A percentile compares a stretch with the other conserved stretches of the same genome.
These are phyloP conservation scores for Teleiodes luculella DNA, from an alignment of 2,888 invertebrate genomes.

Conservation along the genomic window DNA sequence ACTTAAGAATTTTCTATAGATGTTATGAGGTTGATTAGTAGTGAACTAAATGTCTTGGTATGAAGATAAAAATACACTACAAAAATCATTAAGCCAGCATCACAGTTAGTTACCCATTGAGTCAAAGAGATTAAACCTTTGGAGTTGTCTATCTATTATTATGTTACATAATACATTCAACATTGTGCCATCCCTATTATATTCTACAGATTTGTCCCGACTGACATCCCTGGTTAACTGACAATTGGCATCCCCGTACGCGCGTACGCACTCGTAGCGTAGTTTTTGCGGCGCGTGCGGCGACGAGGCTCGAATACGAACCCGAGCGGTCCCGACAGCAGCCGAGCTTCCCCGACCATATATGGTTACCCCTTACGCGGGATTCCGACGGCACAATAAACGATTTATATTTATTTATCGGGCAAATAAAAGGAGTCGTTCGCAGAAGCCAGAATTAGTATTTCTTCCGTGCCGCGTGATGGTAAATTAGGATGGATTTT, in stretches of 20 bases:
- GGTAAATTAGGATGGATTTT: constrained; percentile 26
- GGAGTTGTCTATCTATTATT: too few relatives aligned
- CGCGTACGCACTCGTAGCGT: constrained; percentile 67
- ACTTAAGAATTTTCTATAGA: too few relatives aligned
- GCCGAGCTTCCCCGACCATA: constrained; percentile 64
- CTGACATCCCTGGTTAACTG: constrained; percentile 41
- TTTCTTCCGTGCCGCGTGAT: constrained; percentile 46
- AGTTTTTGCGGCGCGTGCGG: constrained; percentile 59
- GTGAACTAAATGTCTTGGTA: too few relatives aligned
- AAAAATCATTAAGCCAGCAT: too few relatives aligned
- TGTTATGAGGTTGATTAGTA: too few relatives aligned
- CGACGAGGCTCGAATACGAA: constrained; percentile 59
- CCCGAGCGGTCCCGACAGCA: constrained; percentile 20
- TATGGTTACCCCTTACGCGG: constrained; percentile 64
- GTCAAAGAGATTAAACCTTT: too few relatives aligned
- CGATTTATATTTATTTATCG: constrained; percentile 71
- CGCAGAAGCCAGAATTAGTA: constrained; percentile 52
- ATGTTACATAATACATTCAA: too few relatives aligned
- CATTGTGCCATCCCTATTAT: constrained; percentile 26
- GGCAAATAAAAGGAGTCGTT: constrained; percentile 47
- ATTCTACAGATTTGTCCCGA: constrained; percentile 11
- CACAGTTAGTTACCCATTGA: too few relatives aligned
- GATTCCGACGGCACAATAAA: constrained; percentile 69
- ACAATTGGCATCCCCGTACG: constrained; percentile 53
- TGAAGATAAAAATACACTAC: too few relatives aligned